Base-by-base conservation (phyloP, 2,797 vertebrate genomes). In the Danio jaintianensis region DNA sequence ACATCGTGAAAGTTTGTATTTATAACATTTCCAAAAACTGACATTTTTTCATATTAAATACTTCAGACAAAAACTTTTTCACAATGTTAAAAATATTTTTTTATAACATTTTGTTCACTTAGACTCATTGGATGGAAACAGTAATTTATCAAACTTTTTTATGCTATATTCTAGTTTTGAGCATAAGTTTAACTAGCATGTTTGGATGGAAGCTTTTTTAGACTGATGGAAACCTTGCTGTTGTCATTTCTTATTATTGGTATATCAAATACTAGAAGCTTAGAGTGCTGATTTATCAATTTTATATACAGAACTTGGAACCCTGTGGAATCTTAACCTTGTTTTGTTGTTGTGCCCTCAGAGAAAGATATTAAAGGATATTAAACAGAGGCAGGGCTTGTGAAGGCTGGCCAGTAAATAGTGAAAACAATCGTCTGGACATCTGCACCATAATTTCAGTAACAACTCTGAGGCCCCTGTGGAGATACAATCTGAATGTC, bases 321-420 rank as follows among this genome's bases (percentile, higher is more conserved):
- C 16, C 62, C 62, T 43, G 61, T 43, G 40, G 18, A 11, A 11
- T 47, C 18, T 15, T 47, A 66, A 22, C 18, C 18, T 13, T 13
- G 42, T 66, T 66, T 66, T 7, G 29, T 4, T 36, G 38, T 52
- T 69, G 50, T 18, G 16, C 10, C 16, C 48, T 8, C 10, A 70
- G 45, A 6, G 13, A 52, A 64, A 75, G 72, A 81, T 6, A 63
- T 62, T n/a, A 62, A 11, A 40, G 58, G 64, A 43, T 56, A 22
- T 43, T 10, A 36, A 22, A 56, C 20, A 68, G 61, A 29, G 15
- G 18, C 11, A 18, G 22, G 13, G 62, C 68, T 48, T 74, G 38
- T 73, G 78, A 81, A 74, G 52, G 45, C 59, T 63, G 36, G 48
- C 42, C 40, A 48, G 15, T 47, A 66, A 66, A 45, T 8, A 10